These are phyloP conservation scores for Pseudolaguvia tuberculata DNA, from an alignment of 2,113 vertebrate species.

Conservation along the genomic window DNA sequence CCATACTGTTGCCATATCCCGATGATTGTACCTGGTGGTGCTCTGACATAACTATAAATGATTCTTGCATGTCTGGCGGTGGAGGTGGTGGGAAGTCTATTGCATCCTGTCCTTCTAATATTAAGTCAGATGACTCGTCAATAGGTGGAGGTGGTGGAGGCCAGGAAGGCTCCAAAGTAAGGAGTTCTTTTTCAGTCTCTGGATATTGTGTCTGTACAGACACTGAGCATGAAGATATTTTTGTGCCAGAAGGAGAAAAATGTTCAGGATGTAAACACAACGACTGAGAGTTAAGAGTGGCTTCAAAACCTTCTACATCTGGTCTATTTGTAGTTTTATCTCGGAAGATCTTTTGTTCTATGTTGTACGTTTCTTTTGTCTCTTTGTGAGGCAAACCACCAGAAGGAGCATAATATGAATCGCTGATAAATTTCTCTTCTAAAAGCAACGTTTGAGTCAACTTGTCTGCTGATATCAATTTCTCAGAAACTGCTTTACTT, in stretches of 20 bases:
- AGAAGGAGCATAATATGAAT: slow-evolving; percentile 18
- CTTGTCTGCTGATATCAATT: slow-evolving; percentile 55
- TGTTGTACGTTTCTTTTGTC: not conserved
- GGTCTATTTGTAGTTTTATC: slow-evolving; percentile 35
- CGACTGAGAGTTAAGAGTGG: slow-evolving; percentile 66
- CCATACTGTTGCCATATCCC: not conserved
- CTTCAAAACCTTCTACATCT: slow-evolving; percentile 43
- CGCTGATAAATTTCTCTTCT: slow-evolving; percentile 25
- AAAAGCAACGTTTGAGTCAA: slow-evolving; percentile 21
- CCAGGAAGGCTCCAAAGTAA: slow-evolving; percentile 66
- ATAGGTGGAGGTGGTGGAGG: slow-evolving; percentile 82
- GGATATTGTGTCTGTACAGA: slow-evolving; percentile 42
- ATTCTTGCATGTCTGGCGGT: slow-evolving; percentile 55
- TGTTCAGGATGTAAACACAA: slow-evolving; percentile 81
- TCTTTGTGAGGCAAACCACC: slow-evolving; percentile 34
- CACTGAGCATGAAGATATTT: slow-evolving; percentile 60
- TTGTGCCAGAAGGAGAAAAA: slow-evolving; percentile 68
- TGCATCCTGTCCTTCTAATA: slow-evolving; percentile 82
- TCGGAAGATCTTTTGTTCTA: slow-evolving; percentile 25
- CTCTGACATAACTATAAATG: slow-evolving; percentile 38
- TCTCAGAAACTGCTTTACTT: slow-evolving; percentile 42
- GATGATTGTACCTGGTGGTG: slow-evolving; percentile 18
- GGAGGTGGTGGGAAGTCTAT: slow-evolving; percentile 71
- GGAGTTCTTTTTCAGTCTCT: slow-evolving; percentile 47
- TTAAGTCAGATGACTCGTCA: slow-evolving; percentile 72